Percentiles rank a stretch among this genome's conserved stretches.
These are phyloP conservation scores for Anadara kagoshimensis DNA, from an alignment of 1,140 invertebrate genomes.

Conservation along the genomic window DNA sequence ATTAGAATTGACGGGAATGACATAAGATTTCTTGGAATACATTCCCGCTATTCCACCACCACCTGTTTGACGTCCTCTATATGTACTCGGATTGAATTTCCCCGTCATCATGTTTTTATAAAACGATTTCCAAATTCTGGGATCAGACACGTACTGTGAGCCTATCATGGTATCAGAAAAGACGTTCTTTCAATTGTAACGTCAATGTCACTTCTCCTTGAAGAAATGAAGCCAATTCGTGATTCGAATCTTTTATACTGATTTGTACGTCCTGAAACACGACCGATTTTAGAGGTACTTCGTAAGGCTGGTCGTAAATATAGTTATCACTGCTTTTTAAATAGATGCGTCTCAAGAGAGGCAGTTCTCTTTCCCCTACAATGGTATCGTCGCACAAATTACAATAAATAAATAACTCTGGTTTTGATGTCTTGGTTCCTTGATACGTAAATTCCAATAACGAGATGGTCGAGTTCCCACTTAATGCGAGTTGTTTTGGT, in stretches of 20 bases:
- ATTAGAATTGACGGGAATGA: slow-evolving; percentile 1
- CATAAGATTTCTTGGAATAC: background rate
- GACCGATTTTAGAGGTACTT: slow-evolving; percentile 11
- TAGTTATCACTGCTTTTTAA: background rate
- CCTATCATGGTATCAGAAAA: too few species aligned
- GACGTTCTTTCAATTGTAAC: background rate
- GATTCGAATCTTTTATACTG: slow-evolving; percentile 18
- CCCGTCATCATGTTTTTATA: slow-evolving; percentile 12
- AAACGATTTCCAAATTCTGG: slow-evolving; percentile 1
- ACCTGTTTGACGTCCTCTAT: slow-evolving; percentile 7
- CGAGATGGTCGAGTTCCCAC: slow-evolving; percentile 16
- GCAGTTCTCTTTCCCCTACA: slow-evolving; percentile 7
- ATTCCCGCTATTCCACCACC: background rate
- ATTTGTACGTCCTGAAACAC: slow-evolving; percentile 13
- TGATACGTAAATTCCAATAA: slow-evolving; percentile 6
- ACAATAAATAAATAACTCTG: slow-evolving; percentile 14
- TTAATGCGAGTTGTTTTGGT: slow-evolving; percentile 2
- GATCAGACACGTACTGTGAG: slow-evolving; percentile 1
- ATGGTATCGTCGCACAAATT: slow-evolving; percentile 12
- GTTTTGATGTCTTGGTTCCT: background rate
- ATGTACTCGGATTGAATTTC: slow-evolving; percentile 7
- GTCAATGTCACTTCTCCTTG: slow-evolving; percentile 6
- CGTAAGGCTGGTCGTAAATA: slow-evolving; percentile 12
- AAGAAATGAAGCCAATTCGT: slow-evolving; percentile 11
- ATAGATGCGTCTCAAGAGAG: slow-evolving; percentile 12